phyloP scores from a whole-genome alignment of 2,797 vertebrate species.

The Eospalax fontanierii region DNA sequence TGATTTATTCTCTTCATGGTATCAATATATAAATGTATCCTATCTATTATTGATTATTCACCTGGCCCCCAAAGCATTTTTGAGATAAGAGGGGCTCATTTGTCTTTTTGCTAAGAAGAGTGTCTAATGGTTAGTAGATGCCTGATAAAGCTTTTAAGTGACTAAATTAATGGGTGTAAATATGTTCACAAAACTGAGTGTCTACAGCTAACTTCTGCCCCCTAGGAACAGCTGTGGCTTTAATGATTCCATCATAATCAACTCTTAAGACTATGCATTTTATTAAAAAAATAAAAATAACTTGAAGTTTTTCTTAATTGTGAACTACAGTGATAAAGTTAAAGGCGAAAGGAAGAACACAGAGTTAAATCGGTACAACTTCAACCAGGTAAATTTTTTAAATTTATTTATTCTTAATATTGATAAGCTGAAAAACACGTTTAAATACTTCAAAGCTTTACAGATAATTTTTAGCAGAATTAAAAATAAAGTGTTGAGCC shows the following conservation, averaged over 20 bases:
- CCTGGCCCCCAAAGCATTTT: background rate
- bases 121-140: background rate
- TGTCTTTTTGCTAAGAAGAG: background rate
- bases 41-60: background rate
- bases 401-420: constrained; percentile 26
- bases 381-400: background rate
- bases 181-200: background rate
- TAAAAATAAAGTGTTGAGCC: constrained; percentile 26
- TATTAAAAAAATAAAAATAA: constrained; percentile 57
- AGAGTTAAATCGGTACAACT: background rate
- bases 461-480: constrained; percentile 35
- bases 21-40: constrained; percentile 32
- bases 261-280: constrained; percentile 44
- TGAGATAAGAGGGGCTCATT: background rate
- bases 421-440: constrained; percentile 39
- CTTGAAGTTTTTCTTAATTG: constrained; percentile 37
- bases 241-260: background rate
- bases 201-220: background rate
- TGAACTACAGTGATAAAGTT: constrained; percentile 43
- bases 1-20: constrained; percentile 2
- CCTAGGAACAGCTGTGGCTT: background rate
- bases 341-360: background rate
- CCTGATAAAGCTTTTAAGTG: constrained; percentile 9
- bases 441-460: constrained; percentile 12
- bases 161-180: constrained; percentile 44